Conservation (phyloP, 1,140 invertebrate species). For the Drosophila pectinifera region DNA sequence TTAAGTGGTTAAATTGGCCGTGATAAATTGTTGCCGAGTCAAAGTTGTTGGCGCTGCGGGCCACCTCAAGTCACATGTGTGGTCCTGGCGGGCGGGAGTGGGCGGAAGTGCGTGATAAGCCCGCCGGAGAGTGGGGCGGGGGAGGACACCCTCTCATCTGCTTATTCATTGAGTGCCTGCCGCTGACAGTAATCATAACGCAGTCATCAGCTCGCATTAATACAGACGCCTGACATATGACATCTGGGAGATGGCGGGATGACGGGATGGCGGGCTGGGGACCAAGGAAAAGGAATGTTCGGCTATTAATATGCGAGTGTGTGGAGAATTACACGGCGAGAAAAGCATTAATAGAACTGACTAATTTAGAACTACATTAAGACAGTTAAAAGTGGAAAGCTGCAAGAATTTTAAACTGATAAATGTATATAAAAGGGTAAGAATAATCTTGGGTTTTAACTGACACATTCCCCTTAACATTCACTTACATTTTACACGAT, state of each 20-base stretch:
- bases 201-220: slow-evolving; percentile 76
- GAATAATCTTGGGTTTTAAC: too few relatives aligned
- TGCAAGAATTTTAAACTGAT: too few relatives aligned
- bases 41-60: slow-evolving; percentile 72
- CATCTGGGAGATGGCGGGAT: slow-evolving; percentile 71
- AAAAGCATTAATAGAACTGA: background rate
- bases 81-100: background rate
- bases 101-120: slow-evolving; percentile 42
- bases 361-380: too few relatives aligned
- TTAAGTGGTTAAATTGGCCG: slow-evolving; percentile 83
- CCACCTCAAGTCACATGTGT: slow-evolving; percentile 65
- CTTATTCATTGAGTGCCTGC: slow-evolving; percentile 74
- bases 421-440: too few relatives aligned
- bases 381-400: too few relatives aligned
- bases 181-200: slow-evolving; percentile 79
- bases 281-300: slow-evolving; percentile 18
- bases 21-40: slow-evolving; percentile 79
- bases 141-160: slow-evolving; percentile 49
- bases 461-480: too few relatives aligned
- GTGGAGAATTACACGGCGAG: background rate
- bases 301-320: slow-evolving; percentile 59
- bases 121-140: slow-evolving; percentile 40
- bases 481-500: too few relatives aligned
- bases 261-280: slow-evolving; percentile 6
- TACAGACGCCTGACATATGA: slow-evolving; percentile 76